phyloP scores from a whole-genome alignment of 1,140 invertebrate genomes.

The Euura saliciscinereae region DNA sequence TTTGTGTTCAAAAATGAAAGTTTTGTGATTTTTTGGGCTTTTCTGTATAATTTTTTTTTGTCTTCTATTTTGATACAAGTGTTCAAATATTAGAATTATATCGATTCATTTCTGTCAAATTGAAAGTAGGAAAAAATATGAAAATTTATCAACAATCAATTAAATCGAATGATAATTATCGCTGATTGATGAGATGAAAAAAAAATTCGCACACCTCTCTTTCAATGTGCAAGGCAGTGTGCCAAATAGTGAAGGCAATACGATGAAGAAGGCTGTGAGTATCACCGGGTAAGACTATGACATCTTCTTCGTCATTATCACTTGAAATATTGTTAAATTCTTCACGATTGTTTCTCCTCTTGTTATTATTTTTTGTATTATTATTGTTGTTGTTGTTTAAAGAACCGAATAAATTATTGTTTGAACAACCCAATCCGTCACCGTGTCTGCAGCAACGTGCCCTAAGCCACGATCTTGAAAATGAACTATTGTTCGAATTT shows the following conservation, averaged over 20 bases:
- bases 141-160: too few species aligned
- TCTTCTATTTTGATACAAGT: too few species aligned
- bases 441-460: conserved; percentile 49
- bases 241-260: conserved; percentile 68
- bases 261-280: conserved; percentile 62
- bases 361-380: conserved; percentile 13
- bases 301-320: conserved; percentile 15
- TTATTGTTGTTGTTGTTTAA: conserved; percentile 47
- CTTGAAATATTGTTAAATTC: too few species aligned
- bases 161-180: too few species aligned
- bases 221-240: conserved; percentile 66
- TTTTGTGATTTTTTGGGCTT: too few species aligned
- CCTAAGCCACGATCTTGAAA: conserved; percentile 44
- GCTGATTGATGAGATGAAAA: too few species aligned
- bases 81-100: too few species aligned
- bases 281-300: conserved; percentile 28
- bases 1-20: too few species aligned
- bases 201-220: conserved; percentile 46
- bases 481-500: conserved; percentile 42
- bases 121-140: too few species aligned
- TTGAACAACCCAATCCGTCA: conserved; percentile 17
- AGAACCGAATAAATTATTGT: conserved; percentile 23
- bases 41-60: too few species aligned
- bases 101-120: too few species aligned
- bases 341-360: too few species aligned